These are phyloP conservation scores for Drosophila kepulauana DNA, from an alignment of 1,140 invertebrate genomes.

Conservation along the genomic window DNA sequence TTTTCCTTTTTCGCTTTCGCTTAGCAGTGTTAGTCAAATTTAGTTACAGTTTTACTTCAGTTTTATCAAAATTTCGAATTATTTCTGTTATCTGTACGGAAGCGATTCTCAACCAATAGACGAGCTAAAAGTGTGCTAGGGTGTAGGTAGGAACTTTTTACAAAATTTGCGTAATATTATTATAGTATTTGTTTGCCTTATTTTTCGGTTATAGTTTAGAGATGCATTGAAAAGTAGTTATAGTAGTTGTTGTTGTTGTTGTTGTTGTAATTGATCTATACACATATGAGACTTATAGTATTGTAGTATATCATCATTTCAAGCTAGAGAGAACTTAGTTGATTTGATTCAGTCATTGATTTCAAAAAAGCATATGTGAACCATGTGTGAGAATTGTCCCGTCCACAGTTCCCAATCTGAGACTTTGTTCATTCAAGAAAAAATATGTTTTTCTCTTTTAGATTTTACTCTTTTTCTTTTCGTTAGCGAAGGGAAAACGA, in stretches of 20 bases:
- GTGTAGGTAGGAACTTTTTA: conserved; percentile 67
- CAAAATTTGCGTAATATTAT: conserved; percentile 32
- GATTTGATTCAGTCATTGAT: conserved; percentile 21
- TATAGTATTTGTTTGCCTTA: conserved; percentile 32
- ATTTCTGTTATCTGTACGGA: conserved; percentile 35
- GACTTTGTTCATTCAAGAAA: conserved; percentile 80
- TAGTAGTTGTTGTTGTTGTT: conserved; percentile 34
- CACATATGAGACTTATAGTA: conserved; percentile 64
- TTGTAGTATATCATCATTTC: conserved; percentile 33
- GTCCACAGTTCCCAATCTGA: conserved; percentile 87
- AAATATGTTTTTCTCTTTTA: conserved; percentile 32
- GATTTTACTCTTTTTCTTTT: conserved; percentile 30
- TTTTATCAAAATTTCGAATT: conserved; percentile 35
- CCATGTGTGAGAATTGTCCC: conserved; percentile 86
- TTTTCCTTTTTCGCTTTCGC: not conserved
- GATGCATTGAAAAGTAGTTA: conserved; percentile 60
- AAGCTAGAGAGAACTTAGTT: conserved; percentile 19
- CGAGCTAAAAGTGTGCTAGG: conserved; percentile 68
- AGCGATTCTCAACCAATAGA: conserved; percentile 75
- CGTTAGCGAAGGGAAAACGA: conserved; percentile 72
- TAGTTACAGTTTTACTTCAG: conserved; percentile 66
- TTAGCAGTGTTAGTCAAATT: conserved; percentile 79
- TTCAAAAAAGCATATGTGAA: conserved; percentile 79
- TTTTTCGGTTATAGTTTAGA: conserved; percentile 51
- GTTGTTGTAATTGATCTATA: conserved; percentile 67